Base-by-base conservation (phyloP, 2,797 vertebrate species). In the Helarctos malayanus region DNA sequence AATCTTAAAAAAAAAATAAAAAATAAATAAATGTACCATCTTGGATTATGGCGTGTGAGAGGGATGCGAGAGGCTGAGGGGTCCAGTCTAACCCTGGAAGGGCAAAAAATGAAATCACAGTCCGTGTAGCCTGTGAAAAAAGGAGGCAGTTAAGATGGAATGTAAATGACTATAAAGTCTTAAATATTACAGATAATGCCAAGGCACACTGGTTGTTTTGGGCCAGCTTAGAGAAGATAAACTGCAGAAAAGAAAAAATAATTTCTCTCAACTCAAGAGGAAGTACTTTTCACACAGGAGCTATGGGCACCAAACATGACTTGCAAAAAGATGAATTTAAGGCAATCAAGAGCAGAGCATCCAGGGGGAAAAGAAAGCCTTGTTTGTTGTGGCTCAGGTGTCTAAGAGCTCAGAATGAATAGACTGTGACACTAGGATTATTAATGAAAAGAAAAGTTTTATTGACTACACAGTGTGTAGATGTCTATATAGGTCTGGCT, bases 141-240 rank as follows among this genome's bases (percentile, higher is more conserved):
- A 97, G 97, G 80, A 69, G 90, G 73, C 76, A 95, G 61, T 97
- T 98, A 98, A 96, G 45, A 97, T 80, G 71, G 19, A 45, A 97
- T 97, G 93, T 97, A 98, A 98, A 97, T 98, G 97, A 96, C 93
- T 98, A 59, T 98, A 97, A 98, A 98, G 97, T 96, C 89, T 89
- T 98, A 97, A 98, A 98, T 96, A 91, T 76, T 97, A 65, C n/a
- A 97, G 97, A 81, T 98, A 98, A 97, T 97, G 75, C 94, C 91
- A 97, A 97, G 29, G 38, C 84, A 65, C 65, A 88, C 69, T 97
- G 76, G 54, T 95, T 97, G 93, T 97, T 87, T 47, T 69, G 78
- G 87, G 8, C 13, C 82, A 81, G 88, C 65, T 97, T 57, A 57
- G 80, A 96, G 61, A 96, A 94, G 91, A 96, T 82, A 98, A 73